A percentile compares a stretch with the other conserved stretches of the same genome.
phyloP scores from a whole-genome alignment of 2,888 invertebrate species.

The Hofmannophila pseudospretella region DNA sequence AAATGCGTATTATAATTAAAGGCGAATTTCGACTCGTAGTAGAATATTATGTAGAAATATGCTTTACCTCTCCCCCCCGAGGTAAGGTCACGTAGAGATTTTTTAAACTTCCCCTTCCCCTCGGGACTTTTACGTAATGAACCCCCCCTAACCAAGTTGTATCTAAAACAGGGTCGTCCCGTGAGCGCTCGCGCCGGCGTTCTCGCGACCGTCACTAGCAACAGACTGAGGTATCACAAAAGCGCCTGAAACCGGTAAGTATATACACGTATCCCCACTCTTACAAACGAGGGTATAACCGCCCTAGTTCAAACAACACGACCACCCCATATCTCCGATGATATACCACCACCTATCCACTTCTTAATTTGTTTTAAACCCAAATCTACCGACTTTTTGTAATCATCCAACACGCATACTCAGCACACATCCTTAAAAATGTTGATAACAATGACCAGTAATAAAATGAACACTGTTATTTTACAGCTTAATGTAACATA shows the following conservation, averaged over 20 bases:
- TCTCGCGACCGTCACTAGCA: constrained; percentile 70
- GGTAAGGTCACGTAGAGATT: no score
- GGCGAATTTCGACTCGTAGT: no score
- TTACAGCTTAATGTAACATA: constrained; percentile 72
- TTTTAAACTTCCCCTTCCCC: no score
- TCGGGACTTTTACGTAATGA: no score
- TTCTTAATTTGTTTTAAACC: no score
- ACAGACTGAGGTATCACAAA: constrained; percentile 76
- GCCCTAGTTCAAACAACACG: background rate
- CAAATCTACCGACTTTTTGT: no score
- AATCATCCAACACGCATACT: constrained; percentile 12
- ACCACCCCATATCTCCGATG: background rate
- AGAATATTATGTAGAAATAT: no score
- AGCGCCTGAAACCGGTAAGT: constrained; percentile 70
- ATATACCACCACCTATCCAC: constrained; percentile 8
- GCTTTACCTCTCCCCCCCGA: no score
- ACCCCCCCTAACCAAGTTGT: no score
- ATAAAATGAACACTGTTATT: constrained; percentile 74
- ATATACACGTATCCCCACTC: constrained; percentile 21
- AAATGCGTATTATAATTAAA: no score
- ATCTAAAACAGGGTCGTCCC: constrained; percentile 62
- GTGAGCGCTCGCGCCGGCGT: constrained; percentile 62
- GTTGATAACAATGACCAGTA: constrained; percentile 52
- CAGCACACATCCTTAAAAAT: constrained; percentile 20
- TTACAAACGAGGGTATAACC: background rate